phyloP scores from a whole-genome alignment of 2,113 vertebrate species.

The Cynopterus brachyotis region DNA sequence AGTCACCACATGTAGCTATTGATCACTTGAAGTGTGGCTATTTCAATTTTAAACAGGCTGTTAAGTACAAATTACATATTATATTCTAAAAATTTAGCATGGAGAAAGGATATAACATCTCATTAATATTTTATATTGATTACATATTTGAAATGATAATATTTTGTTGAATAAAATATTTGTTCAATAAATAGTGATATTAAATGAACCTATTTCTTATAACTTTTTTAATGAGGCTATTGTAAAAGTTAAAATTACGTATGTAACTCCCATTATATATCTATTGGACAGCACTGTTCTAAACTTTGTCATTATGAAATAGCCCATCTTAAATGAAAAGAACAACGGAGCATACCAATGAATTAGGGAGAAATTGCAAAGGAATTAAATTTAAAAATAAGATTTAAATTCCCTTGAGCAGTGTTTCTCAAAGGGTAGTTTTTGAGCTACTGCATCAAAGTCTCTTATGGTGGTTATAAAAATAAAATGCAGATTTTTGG shows the following conservation, averaged over 20 bases:
- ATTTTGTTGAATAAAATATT: neutral
- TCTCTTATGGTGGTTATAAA: neutral
- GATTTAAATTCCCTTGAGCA: neutral
- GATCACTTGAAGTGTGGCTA: neutral
- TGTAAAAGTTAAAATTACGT: neutral
- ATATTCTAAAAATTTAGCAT: neutral
- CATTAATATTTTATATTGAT: neutral
- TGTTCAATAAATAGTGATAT: neutral
- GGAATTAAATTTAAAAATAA: neutral
- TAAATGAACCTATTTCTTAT: neutral
- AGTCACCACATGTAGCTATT: neutral
- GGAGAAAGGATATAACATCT: neutral
- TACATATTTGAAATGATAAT: neutral
- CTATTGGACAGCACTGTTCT: neutral
- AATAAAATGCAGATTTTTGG: neutral
- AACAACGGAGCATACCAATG: neutral
- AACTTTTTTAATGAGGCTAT: neutral
- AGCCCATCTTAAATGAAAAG: neutral
- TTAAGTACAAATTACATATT: neutral
- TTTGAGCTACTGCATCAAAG: neutral
- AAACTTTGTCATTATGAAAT: neutral
- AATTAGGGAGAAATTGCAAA: neutral
- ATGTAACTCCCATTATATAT: neutral
- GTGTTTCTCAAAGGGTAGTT: neutral
- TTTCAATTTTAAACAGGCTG: neutral